Percentiles rank a stretch among this genome's conserved stretches.
These are phyloP conservation scores for Microcebus murinus DNA, from an alignment of 2,113 vertebrate species.

Conservation along the genomic window DNA sequence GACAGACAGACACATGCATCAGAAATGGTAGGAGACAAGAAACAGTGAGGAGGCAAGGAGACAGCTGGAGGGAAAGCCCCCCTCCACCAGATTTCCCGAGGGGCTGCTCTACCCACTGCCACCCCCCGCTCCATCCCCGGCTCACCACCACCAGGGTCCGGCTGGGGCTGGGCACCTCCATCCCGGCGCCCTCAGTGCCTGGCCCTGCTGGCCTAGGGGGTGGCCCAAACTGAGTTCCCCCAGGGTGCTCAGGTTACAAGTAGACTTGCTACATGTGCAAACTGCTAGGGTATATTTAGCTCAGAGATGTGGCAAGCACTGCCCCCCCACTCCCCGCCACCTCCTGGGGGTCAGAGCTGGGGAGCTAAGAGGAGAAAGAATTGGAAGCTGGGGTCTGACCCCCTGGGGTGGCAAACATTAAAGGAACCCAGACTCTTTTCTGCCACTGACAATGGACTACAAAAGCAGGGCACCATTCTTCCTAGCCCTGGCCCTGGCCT, in stretches of 20 bases:
- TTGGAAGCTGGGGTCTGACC: background rate
- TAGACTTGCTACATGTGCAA: slow-evolving; percentile 96
- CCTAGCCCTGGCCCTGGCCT: background rate
- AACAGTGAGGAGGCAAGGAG: background rate
- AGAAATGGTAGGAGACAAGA: background rate
- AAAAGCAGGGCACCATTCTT: background rate
- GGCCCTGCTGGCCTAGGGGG: slow-evolving; percentile 83
- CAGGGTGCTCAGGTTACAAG: slow-evolving; percentile 92
- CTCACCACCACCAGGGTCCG: slow-evolving; percentile 92
- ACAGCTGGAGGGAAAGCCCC: background rate
- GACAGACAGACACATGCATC: background rate
- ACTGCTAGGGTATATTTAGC: slow-evolving; percentile 96
- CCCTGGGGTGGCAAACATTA: background rate
- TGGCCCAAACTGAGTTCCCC: slow-evolving; percentile 85
- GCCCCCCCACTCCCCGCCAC: slow-evolving; percentile 68
- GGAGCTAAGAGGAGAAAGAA: slow-evolving; percentile 34
- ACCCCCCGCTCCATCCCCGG: slow-evolving; percentile 40
- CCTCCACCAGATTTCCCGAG: background rate
- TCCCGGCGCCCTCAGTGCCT: slow-evolving; percentile 85
- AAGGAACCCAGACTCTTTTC: background rate
- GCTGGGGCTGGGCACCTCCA: slow-evolving; percentile 90
- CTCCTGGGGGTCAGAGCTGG: slow-evolving; percentile 61
- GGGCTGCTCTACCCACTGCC: background rate
- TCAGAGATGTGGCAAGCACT: slow-evolving; percentile 85
- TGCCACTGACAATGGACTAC: background rate